These are phyloP conservation scores for Anguilla anguilla DNA, from an alignment of 2,797 vertebrate species.

Conservation along the genomic window DNA sequence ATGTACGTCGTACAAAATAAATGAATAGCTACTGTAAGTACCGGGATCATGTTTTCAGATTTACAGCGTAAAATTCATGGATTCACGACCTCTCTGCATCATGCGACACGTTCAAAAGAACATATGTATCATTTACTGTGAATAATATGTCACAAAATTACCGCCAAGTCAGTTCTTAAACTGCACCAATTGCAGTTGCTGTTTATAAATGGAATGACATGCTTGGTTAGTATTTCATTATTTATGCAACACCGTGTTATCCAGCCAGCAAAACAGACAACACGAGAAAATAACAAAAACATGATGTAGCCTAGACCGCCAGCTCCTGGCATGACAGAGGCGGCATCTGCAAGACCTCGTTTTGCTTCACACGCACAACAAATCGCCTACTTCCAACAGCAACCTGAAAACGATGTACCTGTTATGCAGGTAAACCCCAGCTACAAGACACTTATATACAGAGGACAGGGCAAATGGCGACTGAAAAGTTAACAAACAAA, in stretches of 20 bases:
- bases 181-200: neutral
- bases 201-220: neutral
- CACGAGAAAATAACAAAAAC: neutral
- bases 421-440: constrained; percentile 5
- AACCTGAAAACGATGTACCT: neutral
- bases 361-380: neutral
- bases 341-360: neutral
- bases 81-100: neutral
- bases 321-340: neutral
- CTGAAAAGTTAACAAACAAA: constrained; percentile 15
- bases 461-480: constrained; percentile 4
- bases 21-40: neutral
- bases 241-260: neutral
- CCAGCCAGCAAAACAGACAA: neutral
- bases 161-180: neutral
- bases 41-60: neutral
- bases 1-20: neutral
- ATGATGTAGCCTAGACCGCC: neutral
- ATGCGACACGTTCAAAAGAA: neutral
- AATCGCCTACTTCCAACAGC: neutral
- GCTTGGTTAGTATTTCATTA: neutral
- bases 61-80: neutral
- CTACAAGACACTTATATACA: neutral
- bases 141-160: neutral
- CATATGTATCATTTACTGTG: neutral